Conservation (phyloP, 2,888 invertebrate species). For the Amblyjoppa proteus region DNA sequence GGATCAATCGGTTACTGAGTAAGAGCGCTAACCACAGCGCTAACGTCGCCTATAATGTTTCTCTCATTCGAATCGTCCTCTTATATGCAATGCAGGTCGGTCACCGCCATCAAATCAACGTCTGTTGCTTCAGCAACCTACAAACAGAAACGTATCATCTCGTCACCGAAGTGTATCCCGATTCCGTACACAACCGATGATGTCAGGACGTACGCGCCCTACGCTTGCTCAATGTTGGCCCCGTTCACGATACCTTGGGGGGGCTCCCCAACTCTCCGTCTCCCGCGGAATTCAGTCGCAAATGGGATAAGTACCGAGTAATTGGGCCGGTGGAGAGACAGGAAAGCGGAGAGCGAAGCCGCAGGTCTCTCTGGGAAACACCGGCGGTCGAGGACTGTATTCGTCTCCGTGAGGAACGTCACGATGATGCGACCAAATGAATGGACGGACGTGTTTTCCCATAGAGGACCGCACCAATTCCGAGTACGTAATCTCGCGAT, state of each 20-base stretch:
- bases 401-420: background rate
- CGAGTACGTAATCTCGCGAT: slow-evolving; percentile 64
- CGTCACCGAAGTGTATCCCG: slow-evolving; percentile 25
- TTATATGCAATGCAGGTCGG: too few relatives aligned
- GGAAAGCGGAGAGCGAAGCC: background rate
- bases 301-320: slow-evolving; percentile 44
- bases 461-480: slow-evolving; percentile 16
- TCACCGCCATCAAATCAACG: background rate
- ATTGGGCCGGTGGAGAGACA: slow-evolving; percentile 27
- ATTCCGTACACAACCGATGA: background rate
- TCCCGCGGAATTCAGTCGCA: background rate
- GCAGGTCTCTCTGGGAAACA: background rate
- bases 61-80: too few relatives aligned
- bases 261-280: background rate
- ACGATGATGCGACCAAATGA: slow-evolving; percentile 3
- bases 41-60: too few relatives aligned
- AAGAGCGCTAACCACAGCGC: too few relatives aligned
- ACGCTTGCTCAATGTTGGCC: background rate
- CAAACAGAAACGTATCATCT: slow-evolving; percentile 15
- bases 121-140: background rate
- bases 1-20: too few relatives aligned
- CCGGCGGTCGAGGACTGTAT: background rate
- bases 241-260: background rate
- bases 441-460: slow-evolving; percentile 28
- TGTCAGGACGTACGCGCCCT: background rate